These are phyloP conservation scores for Phalacrocorax pelagicus DNA, from an alignment of 2,113 vertebrate genomes.

Conservation along the genomic window DNA sequence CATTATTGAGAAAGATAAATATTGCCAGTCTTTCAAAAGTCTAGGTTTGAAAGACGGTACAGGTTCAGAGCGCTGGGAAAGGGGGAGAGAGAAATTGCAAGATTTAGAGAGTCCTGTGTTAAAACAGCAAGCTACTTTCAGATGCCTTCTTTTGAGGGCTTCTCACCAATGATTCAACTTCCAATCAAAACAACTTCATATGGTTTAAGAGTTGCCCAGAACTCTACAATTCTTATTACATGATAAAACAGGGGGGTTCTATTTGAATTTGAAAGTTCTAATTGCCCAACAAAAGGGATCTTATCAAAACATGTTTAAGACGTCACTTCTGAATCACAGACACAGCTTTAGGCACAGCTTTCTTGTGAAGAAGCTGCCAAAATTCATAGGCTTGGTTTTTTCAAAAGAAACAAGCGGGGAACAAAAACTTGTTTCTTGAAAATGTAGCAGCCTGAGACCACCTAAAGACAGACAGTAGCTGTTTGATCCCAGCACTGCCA, in stretches of 20 bases:
- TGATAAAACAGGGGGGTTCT: background rate
- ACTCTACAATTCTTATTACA: background rate
- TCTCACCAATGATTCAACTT: background rate
- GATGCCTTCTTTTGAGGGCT: background rate
- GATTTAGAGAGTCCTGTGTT: background rate
- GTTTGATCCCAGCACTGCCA: accelerated
- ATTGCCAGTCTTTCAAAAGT: background rate
- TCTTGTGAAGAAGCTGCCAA: constrained; percentile 8
- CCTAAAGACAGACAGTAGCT: background rate
- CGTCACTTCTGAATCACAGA: constrained; percentile 14
- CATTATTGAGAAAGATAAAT: background rate
- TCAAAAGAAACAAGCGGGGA: background rate
- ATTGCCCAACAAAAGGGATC: constrained; percentile 18
- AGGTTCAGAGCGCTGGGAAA: background rate
- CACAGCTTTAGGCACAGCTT: constrained; percentile 19
- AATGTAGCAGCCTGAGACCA: background rate
- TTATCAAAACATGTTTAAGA: constrained; percentile 25
- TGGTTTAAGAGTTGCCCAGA: background rate
- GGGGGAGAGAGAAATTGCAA: background rate
- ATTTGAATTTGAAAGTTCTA: background rate
- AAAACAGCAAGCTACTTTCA: background rate
- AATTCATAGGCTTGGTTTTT: background rate
- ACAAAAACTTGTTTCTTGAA: background rate
- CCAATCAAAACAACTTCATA: background rate
- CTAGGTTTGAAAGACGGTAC: background rate